phyloP scores from a whole-genome alignment of 2,888 invertebrate genomes.

The Ganaspis brasiliensis region DNA sequence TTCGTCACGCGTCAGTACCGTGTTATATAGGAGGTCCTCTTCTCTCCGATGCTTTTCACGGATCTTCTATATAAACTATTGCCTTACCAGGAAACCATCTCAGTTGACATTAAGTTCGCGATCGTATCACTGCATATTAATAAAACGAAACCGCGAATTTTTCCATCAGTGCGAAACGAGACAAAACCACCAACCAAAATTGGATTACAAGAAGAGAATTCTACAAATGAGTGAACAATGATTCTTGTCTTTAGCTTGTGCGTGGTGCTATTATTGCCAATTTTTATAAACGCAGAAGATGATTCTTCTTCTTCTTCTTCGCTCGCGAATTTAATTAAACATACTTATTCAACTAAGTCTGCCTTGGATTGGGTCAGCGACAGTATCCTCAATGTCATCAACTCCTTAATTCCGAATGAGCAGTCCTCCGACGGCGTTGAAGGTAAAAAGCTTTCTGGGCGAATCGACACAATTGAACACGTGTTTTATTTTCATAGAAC shows the following conservation, averaged over 20 bases:
- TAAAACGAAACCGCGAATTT: slow-evolving; percentile 45
- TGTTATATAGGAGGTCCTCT: slow-evolving; percentile 73
- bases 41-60: slow-evolving; percentile 68
- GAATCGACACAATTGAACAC: background rate
- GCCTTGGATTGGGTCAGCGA: slow-evolving; percentile 66
- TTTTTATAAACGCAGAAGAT: slow-evolving; percentile 62
- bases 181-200: background rate
- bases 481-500: background rate
- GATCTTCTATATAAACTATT: slow-evolving; percentile 77
- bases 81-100: slow-evolving; percentile 62
- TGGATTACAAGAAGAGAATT: slow-evolving; percentile 3
- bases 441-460: slow-evolving; percentile 60
- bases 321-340: slow-evolving; percentile 34
- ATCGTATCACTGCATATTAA: slow-evolving; percentile 53
- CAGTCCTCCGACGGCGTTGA: slow-evolving; percentile 55
- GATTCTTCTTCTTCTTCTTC: slow-evolving; percentile 47
- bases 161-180: background rate
- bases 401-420: slow-evolving; percentile 61
- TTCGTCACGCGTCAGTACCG: slow-evolving; percentile 78
- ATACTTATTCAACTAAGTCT: slow-evolving; percentile 42
- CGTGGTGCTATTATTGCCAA: slow-evolving; percentile 64
- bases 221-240: slow-evolving; percentile 65
- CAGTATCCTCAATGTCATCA: slow-evolving; percentile 64
- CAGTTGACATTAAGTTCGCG: slow-evolving; percentile 73
- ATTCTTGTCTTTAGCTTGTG: slow-evolving; percentile 61